phyloP scores from a whole-genome alignment of 2,113 vertebrate genomes.

The Pelvicachromis taeniatus region DNA sequence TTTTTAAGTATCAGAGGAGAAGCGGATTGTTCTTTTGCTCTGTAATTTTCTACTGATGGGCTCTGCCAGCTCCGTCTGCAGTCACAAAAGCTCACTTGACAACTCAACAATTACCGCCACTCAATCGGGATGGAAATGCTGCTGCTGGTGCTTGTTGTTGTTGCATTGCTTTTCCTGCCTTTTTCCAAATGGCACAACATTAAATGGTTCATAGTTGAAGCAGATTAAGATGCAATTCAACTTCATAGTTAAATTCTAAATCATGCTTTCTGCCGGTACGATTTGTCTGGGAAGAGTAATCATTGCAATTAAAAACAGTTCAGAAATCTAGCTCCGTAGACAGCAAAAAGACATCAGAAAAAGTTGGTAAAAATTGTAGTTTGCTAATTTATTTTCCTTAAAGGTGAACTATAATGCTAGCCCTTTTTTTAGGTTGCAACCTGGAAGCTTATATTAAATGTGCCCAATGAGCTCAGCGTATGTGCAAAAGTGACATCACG shows the following conservation, averaged over 20 bases:
- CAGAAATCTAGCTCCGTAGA: neutral
- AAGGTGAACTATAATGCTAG: neutral
- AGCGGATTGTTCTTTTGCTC: conserved; percentile 63
- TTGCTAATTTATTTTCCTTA: neutral
- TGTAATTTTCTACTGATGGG: conserved; percentile 74
- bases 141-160: conserved; percentile 27
- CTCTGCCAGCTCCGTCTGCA: conserved; percentile 60
- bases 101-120: conserved; percentile 70
- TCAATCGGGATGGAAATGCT: conserved; percentile 57
- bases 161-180: conserved; percentile 32
- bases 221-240: conserved; percentile 33
- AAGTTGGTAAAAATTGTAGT: neutral
- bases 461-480: neutral
- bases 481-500: neutral
- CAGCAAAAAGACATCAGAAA: neutral
- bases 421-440: neutral
- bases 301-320: conserved; percentile 5
- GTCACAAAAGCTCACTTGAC: conserved; percentile 71
- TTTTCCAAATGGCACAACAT: conserved; percentile 28
- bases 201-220: conserved; percentile 18
- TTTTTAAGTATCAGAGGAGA: conserved; percentile 63
- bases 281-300: conserved; percentile 24
- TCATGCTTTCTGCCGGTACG: neutral
- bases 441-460: neutral
- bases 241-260: neutral